Conservation (phyloP, 2,797 vertebrate genomes). For the Acipenser transmontanus region DNA sequence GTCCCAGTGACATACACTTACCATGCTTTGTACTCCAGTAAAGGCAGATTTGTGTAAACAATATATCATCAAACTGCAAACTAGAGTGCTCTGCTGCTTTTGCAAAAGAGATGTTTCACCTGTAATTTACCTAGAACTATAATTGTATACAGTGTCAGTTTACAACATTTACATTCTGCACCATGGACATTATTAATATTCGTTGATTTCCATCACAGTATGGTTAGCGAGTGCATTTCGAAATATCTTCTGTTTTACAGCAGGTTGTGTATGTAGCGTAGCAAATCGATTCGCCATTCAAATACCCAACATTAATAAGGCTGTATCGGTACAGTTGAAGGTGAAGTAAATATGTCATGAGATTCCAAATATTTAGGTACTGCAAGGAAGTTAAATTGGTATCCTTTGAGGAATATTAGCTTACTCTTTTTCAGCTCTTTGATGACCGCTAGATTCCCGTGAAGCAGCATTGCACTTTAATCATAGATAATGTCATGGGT, state of each 20-base stretch:
- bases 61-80: too few species aligned
- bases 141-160: too few species aligned
- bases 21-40: too few species aligned
- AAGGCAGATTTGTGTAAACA: too few species aligned
- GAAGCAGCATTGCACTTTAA: slow-evolving; percentile 9
- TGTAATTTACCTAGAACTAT: too few species aligned
- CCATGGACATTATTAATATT: neutral
- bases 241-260: neutral
- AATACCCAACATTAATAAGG: neutral
- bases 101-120: too few species aligned
- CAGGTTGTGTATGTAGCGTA: neutral
- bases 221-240: neutral
- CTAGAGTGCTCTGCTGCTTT: too few species aligned
- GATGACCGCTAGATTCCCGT: neutral
- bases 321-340: neutral
- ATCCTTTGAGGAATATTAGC: slow-evolving; percentile 1
- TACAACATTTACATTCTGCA: neutral
- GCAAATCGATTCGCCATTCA: neutral
- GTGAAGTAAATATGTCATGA: neutral
- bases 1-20: too few species aligned
- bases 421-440: neutral
- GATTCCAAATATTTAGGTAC: neutral
- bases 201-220: neutral
- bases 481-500: slow-evolving; percentile 3
- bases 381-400: neutral